Evolutionary conservation across 2,113 vertebrate genomes (phyloP).

Genomic region (Thinocorus orbignyianus): DNA sequence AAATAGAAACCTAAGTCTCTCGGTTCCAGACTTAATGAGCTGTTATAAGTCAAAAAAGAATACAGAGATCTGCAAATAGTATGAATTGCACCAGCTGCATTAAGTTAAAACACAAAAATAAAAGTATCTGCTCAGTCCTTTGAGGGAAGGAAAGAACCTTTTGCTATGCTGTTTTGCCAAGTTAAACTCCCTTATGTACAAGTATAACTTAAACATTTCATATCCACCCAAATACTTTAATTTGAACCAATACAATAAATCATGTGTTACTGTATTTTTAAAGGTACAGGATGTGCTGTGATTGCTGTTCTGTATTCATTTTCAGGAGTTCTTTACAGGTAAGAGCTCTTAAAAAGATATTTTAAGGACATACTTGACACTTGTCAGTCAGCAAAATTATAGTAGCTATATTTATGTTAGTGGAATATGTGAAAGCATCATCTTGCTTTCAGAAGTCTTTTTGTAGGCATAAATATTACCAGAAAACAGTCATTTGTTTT

Average conservation of each 20-base stretch:
- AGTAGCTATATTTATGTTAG: background rate
- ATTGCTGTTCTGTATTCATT: background rate
- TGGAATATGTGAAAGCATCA: background rate
- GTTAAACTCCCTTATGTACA: constrained; percentile 23
- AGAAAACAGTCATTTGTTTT: background rate
- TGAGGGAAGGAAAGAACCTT: constrained; percentile 15
- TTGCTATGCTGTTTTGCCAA: constrained; percentile 27
- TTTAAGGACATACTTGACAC: background rate
- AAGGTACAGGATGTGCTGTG: background rate
- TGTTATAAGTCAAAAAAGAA: background rate
- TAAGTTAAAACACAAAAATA: constrained; percentile 46
- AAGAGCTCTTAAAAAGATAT: background rate
- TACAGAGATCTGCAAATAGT: background rate
- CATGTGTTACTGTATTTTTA: background rate
- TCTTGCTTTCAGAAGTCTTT: background rate
- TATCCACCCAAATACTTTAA: constrained; percentile 36
- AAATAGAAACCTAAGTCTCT: background rate
- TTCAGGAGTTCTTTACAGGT: background rate
- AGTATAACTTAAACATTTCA: constrained; percentile 27
- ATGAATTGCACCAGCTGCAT: constrained; percentile 45
- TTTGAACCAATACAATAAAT: constrained; percentile 8
- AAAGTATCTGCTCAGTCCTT: constrained; percentile 8
- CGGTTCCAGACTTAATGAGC: background rate
- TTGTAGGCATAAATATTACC: background rate
- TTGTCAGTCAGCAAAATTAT: background rate